Evolutionary conservation across 2,113 vertebrate species (phyloP), one percentile per base, ranked within the genome.

Genomic region (Marcusenius ussheri): DNA sequence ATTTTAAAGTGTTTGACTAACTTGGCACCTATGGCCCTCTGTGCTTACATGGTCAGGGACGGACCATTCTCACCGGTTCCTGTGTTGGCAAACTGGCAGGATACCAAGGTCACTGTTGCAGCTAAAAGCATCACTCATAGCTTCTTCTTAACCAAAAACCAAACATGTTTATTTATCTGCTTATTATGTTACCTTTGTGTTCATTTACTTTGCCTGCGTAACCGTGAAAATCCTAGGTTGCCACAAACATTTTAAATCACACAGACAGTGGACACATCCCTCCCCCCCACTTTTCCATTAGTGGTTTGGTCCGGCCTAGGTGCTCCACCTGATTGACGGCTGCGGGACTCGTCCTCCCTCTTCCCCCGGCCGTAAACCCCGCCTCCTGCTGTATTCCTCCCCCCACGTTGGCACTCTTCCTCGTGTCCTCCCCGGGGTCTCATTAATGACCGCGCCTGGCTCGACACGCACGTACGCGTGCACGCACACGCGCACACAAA

Each of bases 291-390:
- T 42, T 19, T 42, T 80, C 77, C 13, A 9, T 47, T 84, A 84
- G 83, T 84, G 45, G 83, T 45, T 42, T 10, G 42, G 45, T 47
- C 83, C 42, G 7, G 24, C 19, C 45, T 45, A 94, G 94, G 94
- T 93, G 93, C 91, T 90, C 47, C 91, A 93, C 91, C 93, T 95
- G 95, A 95, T 95, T 94, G 93, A 95, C 95, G 93, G 94, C 89
- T 27, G 92, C 50, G 92, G 90, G 92, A 90, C 66, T 51, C 83
- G 10, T 51, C 83, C 92, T 89, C 88, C 31, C 88, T 39, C 11
- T 47, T 62, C 31, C 39, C 88, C 66, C 88, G 47, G 88, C 45
- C 70, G 13, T 62, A 24, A 49, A 87, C 47, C n/a, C 62, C 93
- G 93, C 93, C 92, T 90, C 74, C 90, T 92, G 89, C 92, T 53